Evolutionary conservation across 1,140 invertebrate genomes (phyloP), one percentile per base, ranked within the genome.

Genomic region (Papilio xuthus): DNA sequence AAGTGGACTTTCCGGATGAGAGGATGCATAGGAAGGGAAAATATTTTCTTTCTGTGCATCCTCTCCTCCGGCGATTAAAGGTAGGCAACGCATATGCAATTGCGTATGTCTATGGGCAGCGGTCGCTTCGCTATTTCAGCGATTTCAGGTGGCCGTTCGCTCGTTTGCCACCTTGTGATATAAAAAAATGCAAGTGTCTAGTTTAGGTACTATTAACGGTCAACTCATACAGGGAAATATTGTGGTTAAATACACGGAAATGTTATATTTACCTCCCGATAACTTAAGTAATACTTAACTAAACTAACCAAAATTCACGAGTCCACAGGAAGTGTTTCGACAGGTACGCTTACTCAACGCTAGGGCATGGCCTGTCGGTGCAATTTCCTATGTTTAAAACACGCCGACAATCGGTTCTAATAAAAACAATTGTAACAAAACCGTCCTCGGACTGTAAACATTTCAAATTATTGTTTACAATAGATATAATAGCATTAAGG

Each of bases 401-500:
- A 63, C 20, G 77, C 86, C 86, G 83, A 87, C 86, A 63, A 78
- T 77, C 28, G 42, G 4, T 42, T 50, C 44, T 37, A 63, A 50
- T 79, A 80, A 81, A 77, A 84, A 84, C 80, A 85, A 83, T 81
- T 79, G 50, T 60, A 67, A 84, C 82, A 88, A 89, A 80, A 70
- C 50, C 77, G 76, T 80, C 60, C 80, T 37, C 23, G 72, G 78
- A 77, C 77, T 81, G 74, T 85, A 87, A 88, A 87, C 81, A 85
- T 83, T 83, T 69, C 73, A 80, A 79, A 86, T 84, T 74, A 84
- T 82, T 83, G 83, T 85, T 83, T 86, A 88, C 86, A 83, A 80
- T 84, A 78, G 79, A 82, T 79, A 83, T 85, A 89, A 88, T 88
- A 78, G 84, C 18, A 86, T 88, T 85, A 87, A 85, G 83, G 83